Percentiles rank a stretch among this genome's conserved stretches.
Evolutionary conservation across 2,888 invertebrate genomes (phyloP).

Genomic region (Brenthis ino): DNA sequence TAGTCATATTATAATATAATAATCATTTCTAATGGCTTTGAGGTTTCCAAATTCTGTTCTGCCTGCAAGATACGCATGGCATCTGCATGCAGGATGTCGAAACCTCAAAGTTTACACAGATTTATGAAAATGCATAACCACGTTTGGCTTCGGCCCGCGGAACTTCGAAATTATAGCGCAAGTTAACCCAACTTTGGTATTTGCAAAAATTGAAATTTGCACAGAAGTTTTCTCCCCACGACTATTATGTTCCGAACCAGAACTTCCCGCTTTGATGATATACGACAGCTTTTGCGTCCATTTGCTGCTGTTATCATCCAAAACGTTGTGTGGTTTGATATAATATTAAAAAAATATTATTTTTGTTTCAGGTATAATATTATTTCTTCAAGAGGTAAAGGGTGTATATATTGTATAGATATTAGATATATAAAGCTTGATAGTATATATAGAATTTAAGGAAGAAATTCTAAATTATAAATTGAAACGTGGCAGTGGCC

Average conservation of each 20-base stretch:
- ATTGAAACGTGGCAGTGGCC: too few species aligned
- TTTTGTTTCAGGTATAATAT: too few species aligned
- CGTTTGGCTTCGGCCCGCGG: constrained; percentile 15
- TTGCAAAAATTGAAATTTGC: constrained; percentile 26
- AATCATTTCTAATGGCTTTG: too few species aligned
- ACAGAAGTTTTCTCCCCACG: background rate
- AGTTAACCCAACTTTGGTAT: constrained; percentile 21
- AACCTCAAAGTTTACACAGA: constrained; percentile 3
- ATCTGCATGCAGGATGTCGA: background rate
- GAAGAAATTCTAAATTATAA: too few species aligned
- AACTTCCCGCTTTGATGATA: constrained; percentile 18
- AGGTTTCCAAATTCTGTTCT: too few species aligned
- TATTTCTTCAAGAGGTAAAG: too few species aligned
- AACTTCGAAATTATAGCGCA: constrained; percentile 23
- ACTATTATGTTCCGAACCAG: background rate
- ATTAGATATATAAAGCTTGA: too few species aligned
- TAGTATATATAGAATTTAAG: too few species aligned
- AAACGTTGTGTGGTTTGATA: background rate
- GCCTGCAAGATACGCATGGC: background rate
- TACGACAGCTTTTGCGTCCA: background rate
- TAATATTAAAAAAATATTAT: too few species aligned
- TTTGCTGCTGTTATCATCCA: too few species aligned
- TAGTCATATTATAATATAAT: too few species aligned
- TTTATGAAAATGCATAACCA: constrained; percentile 27
- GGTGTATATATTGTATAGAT: too few species aligned